Percentiles rank a stretch among this genome's conserved stretches.
Evolutionary conservation across 2,888 invertebrate genomes (phyloP).

Genomic region (Argyresthia goedartella): DNA sequence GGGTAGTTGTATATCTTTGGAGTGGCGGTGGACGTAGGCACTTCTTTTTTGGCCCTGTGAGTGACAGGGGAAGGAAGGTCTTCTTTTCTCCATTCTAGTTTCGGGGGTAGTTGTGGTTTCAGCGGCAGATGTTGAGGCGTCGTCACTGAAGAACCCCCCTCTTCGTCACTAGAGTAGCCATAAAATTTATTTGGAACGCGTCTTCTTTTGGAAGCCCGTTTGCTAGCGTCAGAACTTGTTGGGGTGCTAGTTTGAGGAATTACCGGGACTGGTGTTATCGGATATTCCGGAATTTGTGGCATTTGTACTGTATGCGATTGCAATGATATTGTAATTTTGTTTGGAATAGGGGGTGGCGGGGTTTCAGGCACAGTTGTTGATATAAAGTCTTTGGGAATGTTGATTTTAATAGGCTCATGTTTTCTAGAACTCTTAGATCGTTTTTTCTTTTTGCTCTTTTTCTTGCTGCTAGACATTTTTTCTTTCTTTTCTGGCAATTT

Average conservation of each 20-base stretch:
- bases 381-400: conserved; percentile 70
- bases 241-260: conserved; percentile 13
- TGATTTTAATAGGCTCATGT: conserved; percentile 68
- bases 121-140: conserved; percentile 52
- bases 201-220: conserved; percentile 83
- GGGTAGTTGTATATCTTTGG: conserved; percentile 48
- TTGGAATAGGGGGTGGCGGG: conserved; percentile 32
- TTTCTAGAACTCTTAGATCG: conserved; percentile 57
- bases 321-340: conserved; percentile 62
- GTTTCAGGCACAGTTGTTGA: conserved; percentile 35
- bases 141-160: conserved; percentile 59
- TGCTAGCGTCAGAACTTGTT: conserved; percentile 66
- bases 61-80: conserved; percentile 74
- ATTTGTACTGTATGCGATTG: conserved; percentile 65
- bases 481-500: conserved; percentile 60
- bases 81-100: conserved; percentile 81
- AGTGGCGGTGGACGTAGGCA: conserved; percentile 49
- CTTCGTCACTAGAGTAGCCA: conserved; percentile 90
- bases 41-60: conserved; percentile 57
- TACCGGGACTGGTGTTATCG: conserved; percentile 11
- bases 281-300: conserved; percentile 34
- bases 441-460: conserved; percentile 78
- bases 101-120: conserved; percentile 73
- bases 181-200: conserved; percentile 89
- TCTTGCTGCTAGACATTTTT: conserved; percentile 66